Evolutionary conservation across 2,888 invertebrate genomes (phyloP).

Genomic region (Resseliella maxima): DNA sequence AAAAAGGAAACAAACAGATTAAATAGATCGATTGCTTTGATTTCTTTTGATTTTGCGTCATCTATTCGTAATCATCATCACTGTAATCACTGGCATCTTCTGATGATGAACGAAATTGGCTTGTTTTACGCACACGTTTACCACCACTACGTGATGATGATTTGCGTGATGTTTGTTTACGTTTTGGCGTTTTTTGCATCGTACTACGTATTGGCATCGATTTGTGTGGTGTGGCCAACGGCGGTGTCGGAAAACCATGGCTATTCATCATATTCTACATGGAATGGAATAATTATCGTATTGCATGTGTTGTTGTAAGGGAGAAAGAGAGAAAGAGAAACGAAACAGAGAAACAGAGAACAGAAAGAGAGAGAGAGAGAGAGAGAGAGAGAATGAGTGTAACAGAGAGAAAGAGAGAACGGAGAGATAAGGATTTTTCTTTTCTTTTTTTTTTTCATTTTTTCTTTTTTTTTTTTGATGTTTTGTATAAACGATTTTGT

Average conservation of each 20-base stretch:
- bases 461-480: background rate
- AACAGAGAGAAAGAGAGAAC: background rate
- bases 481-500: background rate
- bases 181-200: slow-evolving; percentile 60
- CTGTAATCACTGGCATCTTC: slow-evolving; percentile 76
- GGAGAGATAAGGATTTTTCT: background rate
- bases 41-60: background rate
- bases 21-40: background rate
- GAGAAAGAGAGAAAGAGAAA: background rate
- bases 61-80: slow-evolving; percentile 69
- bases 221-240: background rate
- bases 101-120: slow-evolving; percentile 70
- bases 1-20: too few species aligned
- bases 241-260: slow-evolving; percentile 26
- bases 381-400: background rate
- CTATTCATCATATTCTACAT: slow-evolving; percentile 51
- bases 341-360: background rate
- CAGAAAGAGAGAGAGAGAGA: background rate
- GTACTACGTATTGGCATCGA: slow-evolving; percentile 57
- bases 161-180: slow-evolving; percentile 54
- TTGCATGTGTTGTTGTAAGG: background rate
- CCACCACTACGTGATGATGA: slow-evolving; percentile 57
- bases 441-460: background rate
- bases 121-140: slow-evolving; percentile 69
- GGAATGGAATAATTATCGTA: slow-evolving; percentile 49